Conservation (phyloP, 2,113 vertebrate species). For the Reinhardtius hippoglossoides region DNA sequence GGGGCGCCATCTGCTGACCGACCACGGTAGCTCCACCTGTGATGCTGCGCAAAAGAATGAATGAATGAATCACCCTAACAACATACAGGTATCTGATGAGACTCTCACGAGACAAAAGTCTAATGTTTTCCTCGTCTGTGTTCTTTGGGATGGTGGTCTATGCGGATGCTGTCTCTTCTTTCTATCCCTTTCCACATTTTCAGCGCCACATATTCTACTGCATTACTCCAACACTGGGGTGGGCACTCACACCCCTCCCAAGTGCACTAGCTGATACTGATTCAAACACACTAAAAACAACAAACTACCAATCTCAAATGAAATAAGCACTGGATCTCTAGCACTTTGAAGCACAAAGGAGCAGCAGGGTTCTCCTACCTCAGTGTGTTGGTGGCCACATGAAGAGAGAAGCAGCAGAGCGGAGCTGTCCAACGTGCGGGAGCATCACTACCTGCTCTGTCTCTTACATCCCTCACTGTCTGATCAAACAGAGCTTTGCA, state of each 20-base stretch:
- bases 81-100: background rate
- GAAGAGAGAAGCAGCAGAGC: background rate
- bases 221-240: background rate
- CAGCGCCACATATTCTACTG: background rate
- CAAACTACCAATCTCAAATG: background rate
- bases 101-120: background rate
- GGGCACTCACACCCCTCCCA: background rate
- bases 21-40: background rate
- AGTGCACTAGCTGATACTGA: background rate
- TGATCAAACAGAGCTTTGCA: background rate
- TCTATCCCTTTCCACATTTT: background rate
- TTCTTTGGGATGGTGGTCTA: background rate
- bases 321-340: background rate
- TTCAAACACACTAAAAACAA: background rate
- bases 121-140: background rate
- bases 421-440: slow-evolving; percentile 36
- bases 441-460: slow-evolving; percentile 20
- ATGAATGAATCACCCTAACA: background rate
- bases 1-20: slow-evolving; percentile 15
- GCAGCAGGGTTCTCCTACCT: slow-evolving; percentile 13
- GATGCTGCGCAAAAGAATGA: slow-evolving; percentile 20
- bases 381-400: background rate
- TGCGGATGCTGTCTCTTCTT: background rate
- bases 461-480: background rate
- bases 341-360: background rate